A percentile compares a stretch with the other conserved stretches of the same genome.
These are phyloP conservation scores for Stenurella melanura DNA, from an alignment of 2,888 invertebrate species.

Conservation along the genomic window DNA sequence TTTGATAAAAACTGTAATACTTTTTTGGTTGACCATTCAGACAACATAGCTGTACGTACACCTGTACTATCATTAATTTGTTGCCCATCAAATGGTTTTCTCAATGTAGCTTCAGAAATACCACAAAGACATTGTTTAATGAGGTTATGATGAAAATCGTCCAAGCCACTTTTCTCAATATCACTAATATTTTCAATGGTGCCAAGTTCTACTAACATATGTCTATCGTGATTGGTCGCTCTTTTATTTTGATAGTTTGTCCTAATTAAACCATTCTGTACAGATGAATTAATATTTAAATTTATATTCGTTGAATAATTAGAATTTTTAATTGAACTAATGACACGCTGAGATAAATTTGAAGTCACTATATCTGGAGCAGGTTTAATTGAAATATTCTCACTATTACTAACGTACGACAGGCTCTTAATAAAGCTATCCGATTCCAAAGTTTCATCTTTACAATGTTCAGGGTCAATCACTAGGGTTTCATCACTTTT, in stretches of 20 bases:
- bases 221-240: constrained; percentile 31
- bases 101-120: constrained; percentile 81
- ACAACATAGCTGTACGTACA: constrained; percentile 75
- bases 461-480: constrained; percentile 48
- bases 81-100: constrained; percentile 83
- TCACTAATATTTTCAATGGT: constrained; percentile 34
- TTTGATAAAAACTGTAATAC: constrained; percentile 88
- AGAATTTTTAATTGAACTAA: constrained; percentile 30
- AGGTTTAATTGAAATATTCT: constrained; percentile 62
- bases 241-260: constrained; percentile 20
- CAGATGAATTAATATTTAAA: constrained; percentile 41
- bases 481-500: constrained; percentile 58
- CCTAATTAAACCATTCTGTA: constrained; percentile 37
- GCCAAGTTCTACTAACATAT: constrained; percentile 26
- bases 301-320: constrained; percentile 15
- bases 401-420: constrained; percentile 49
- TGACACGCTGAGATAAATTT: constrained; percentile 35
- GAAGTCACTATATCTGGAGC: constrained; percentile 62
- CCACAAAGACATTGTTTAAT: constrained; percentile 87
- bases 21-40: constrained; percentile 81
- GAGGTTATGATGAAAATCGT: constrained; percentile 80
- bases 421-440: constrained; percentile 15
- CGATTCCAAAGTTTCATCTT: constrained; percentile 45
- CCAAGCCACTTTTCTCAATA: constrained; percentile 61
- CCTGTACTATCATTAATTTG: constrained; percentile 74